Percentiles rank a stretch among this genome's conserved stretches.
Conservation (phyloP, 2,113 vertebrate species). For the Mola mola region DNA sequence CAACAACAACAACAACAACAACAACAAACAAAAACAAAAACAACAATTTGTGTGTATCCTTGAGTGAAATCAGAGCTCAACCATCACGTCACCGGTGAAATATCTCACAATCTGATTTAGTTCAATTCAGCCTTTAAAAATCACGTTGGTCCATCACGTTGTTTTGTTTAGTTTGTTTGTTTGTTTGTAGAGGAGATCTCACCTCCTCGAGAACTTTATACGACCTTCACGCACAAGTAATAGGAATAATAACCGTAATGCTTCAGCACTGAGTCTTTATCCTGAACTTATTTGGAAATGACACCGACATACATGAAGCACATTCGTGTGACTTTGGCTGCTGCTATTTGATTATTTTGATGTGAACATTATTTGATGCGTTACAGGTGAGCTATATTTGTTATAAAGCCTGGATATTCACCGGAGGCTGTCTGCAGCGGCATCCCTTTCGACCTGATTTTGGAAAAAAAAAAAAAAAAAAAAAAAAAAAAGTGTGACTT, state of each 20-base stretch:
- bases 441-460: conserved; percentile 69
- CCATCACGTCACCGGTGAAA: no score
- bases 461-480: conserved; percentile 48
- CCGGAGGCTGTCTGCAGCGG: conserved; percentile 14
- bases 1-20: no score
- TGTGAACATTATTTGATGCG: conserved; percentile 66
- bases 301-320: conserved; percentile 58
- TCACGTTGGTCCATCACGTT: no score
- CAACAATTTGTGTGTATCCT: no score
- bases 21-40: no score
- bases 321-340: conserved; percentile 65
- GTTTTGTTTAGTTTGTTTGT: no score
- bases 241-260: conserved; percentile 1
- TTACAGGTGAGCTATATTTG: conserved; percentile 41
- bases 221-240: conserved; percentile 49
- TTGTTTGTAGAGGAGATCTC: no score
- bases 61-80: no score
- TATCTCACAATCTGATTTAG: no score
- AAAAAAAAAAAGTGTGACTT: conserved; percentile 74
- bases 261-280: conserved; percentile 44
- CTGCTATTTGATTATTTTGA: conserved; percentile 78
- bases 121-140: no score
- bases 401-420: conserved; percentile 34
- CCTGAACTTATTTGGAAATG: conserved; percentile 51
- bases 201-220: conserved; percentile 45